A percentile compares a stretch with the other conserved stretches of the same genome.
Evolutionary conservation across 2,113 vertebrate genomes (phyloP).

Genomic region (Tamias sibiricus): DNA sequence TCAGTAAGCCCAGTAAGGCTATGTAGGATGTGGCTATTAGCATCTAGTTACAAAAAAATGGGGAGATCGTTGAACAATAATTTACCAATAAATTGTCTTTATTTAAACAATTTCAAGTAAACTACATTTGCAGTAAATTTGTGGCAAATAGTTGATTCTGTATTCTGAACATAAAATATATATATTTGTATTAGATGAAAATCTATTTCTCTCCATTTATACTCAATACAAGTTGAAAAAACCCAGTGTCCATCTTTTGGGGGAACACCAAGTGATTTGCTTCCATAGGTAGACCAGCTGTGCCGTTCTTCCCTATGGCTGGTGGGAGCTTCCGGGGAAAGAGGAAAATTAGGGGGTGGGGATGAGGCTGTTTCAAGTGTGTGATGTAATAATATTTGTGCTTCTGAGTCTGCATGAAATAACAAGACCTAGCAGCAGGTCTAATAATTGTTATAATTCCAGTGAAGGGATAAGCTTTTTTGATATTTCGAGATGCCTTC

Average conservation of each 20-base stretch:
- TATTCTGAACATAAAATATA: not conserved
- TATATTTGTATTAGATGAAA: not conserved
- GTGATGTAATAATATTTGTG: not conserved
- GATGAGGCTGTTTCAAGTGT: not conserved
- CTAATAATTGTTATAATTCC: not conserved
- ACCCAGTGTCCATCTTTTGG: not conserved
- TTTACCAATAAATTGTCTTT: too few species aligned
- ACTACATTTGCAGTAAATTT: not conserved
- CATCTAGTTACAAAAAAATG: not conserved
- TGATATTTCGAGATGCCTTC: not conserved
- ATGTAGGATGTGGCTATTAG: not conserved
- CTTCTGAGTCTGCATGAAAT: not conserved
- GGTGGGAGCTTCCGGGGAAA: not conserved
- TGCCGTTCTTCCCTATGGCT: not conserved
- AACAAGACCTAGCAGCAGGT: not conserved
- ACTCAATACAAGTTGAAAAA: not conserved
- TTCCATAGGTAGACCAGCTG: not conserved
- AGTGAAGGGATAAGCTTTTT: not conserved
- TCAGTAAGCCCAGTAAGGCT: not conserved
- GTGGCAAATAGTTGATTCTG: not conserved
- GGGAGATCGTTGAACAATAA: not conserved
- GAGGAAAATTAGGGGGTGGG: not conserved
- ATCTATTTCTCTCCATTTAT: conserved; percentile 3
- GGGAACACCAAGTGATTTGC: not conserved
- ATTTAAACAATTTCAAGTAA: not conserved